These are phyloP conservation scores for Hybognathus amarus DNA, from an alignment of 2,797 vertebrate species.

Conservation along the genomic window DNA sequence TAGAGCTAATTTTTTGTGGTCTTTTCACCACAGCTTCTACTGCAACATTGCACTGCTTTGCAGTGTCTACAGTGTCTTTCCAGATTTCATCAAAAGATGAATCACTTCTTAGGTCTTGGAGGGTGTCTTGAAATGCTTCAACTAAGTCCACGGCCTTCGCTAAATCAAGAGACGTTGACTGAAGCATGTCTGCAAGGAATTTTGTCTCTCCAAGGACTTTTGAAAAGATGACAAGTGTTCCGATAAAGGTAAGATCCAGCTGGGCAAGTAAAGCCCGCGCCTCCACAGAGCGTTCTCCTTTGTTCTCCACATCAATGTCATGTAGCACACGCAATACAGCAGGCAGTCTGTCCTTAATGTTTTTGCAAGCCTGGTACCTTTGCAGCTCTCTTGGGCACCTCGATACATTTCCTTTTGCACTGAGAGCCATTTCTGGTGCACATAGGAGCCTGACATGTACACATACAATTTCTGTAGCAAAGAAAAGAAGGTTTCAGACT, in stretches of 20 bases:
- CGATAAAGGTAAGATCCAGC: not conserved
- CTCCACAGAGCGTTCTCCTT: not conserved
- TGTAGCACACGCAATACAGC: no score
- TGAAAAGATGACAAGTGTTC: not conserved
- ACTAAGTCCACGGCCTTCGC: not conserved
- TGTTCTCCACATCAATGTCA: no score
- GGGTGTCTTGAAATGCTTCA: not conserved
- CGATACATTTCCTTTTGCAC: not conserved
- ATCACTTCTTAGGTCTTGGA: not conserved
- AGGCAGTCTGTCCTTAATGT: not conserved
- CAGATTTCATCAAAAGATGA: not conserved
- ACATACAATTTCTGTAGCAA: not conserved
- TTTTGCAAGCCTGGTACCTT: not conserved
- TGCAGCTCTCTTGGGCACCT: not conserved
- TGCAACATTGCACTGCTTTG: not conserved
- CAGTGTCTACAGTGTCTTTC: conserved; percentile 3
- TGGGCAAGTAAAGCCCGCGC: not conserved
- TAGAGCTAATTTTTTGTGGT: not conserved
- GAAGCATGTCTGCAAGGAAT: not conserved
- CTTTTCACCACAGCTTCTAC: not conserved
- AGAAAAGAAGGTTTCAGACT: not conserved
- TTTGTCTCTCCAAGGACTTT: not conserved
- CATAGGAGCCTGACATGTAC: not conserved
- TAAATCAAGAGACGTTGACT: not conserved
- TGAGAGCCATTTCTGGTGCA: not conserved